Base-by-base conservation (phyloP, 2,888 invertebrate species). In the Ophion ellenae region DNA sequence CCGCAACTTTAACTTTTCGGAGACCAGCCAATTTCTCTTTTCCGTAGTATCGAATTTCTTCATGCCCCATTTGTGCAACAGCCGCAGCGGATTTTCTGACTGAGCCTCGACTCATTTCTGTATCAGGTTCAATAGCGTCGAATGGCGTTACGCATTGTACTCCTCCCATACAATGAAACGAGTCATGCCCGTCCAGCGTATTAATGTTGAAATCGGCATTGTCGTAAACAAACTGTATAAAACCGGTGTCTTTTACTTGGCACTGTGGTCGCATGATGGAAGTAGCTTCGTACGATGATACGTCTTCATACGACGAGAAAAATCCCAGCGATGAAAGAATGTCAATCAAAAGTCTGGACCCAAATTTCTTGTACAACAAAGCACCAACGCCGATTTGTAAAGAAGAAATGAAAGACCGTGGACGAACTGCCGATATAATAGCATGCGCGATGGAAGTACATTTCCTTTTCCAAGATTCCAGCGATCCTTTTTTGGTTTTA, bases 381-480 rank as follows among this genome's bases (percentile, higher is more conserved):
- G 63, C 61, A 14, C 75, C 75, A 75, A 64, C 32, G 32, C 64
- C 84, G 14, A 83, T 45, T 67, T 81, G 70, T 17, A 87, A 67
- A 57, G 83, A 63, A 57, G 88, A 88, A 28, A 87, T 28, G 83
- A 88, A 89, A 66, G 73, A 87, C 75, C 83, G 71, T 36, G 89
- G 88, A 74, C 84, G 66, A 36, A 86, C 84, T 71, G 88, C 87
- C 70, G 78, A 63, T 69, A 87, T 88, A 40, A 88, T 85, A 32
- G 86, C 78, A 83, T 88, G 87, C 45, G 81, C 76, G 47, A 88
- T 69, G 57, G 86, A 64, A 64, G 64, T 64, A 64, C 64, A 64
- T 28, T 64, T 64, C 32, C 64, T 64, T 64, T 64, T 64, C 86
- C 85, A 88, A 59, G 32, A 67, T 28, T 88, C 84, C n/a, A 75